A percentile compares a stretch with the other conserved stretches of the same genome.
Evolutionary conservation across 2,797 vertebrate species (phyloP).

Genomic region (Staurois parvus): DNA sequence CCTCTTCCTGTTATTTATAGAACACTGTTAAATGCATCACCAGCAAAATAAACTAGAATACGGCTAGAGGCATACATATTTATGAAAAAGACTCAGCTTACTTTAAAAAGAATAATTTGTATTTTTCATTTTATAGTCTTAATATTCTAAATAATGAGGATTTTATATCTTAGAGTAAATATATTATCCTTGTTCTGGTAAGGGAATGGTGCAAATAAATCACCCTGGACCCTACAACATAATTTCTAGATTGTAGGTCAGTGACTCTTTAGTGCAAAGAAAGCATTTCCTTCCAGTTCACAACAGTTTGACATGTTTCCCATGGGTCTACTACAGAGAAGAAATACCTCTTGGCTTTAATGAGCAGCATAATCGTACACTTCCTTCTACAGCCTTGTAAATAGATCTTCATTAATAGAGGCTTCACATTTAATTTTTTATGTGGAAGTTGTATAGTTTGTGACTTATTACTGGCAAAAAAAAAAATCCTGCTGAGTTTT

Average conservation of each 20-base stretch:
- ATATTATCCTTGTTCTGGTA: slow-evolving; percentile 30
- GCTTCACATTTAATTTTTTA: slow-evolving; percentile 64
- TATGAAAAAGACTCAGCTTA: not conserved
- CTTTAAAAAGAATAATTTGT: not conserved
- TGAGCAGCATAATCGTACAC: slow-evolving; percentile 68
- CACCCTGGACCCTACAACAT: slow-evolving; percentile 55
- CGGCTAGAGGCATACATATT: not conserved
- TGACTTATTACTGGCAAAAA: slow-evolving; percentile 1
- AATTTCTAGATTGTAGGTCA: slow-evolving; percentile 61
- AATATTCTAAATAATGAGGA: slow-evolving; percentile 6
- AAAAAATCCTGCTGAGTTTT: slow-evolving; percentile 65
- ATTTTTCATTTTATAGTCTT: not conserved
- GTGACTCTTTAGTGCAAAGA: slow-evolving; percentile 72
- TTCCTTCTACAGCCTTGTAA: slow-evolving; percentile 69
- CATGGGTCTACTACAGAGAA: slow-evolving; percentile 70
- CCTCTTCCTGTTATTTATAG: not conserved
- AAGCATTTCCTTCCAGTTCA: slow-evolving; percentile 69
- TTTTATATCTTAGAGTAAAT: slow-evolving; percentile 39
- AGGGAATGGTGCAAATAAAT: slow-evolving; percentile 51
- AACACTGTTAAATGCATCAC: not conserved
- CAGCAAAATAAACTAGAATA: not conserved
- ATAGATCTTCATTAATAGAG: slow-evolving; percentile 74
- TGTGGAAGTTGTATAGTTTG: slow-evolving; percentile 59
- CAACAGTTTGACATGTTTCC: slow-evolving; percentile 73
- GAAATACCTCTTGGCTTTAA: slow-evolving; percentile 68